Conservation (phyloP, 2,888 invertebrate species). For the Palloptera scutellata region DNA sequence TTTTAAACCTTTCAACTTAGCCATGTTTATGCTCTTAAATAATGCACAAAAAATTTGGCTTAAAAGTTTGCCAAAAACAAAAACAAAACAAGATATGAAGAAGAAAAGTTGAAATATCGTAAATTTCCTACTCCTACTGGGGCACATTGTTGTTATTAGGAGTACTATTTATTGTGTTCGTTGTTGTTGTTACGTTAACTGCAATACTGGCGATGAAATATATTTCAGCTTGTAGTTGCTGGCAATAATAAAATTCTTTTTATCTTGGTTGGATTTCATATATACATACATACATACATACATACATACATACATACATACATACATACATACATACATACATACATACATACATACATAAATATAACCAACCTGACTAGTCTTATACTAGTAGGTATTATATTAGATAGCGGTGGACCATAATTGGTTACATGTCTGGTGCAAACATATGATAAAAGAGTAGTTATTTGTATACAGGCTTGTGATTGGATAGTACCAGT, state of each 20-base stretch:
- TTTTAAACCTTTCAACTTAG: neutral
- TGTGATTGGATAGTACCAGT: too few relatives aligned
- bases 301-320: too few relatives aligned
- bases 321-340: too few relatives aligned
- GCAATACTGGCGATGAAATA: neutral
- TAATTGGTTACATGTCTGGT: too few relatives aligned
- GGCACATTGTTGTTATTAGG: neutral
- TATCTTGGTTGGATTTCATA: neutral
- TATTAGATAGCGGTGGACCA: too few relatives aligned
- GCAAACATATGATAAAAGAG: too few relatives aligned
- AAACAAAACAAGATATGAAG: too few relatives aligned
- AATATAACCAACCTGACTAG: too few relatives aligned
- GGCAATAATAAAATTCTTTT: neutral
- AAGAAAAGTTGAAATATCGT: neutral
- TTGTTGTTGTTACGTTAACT: neutral
- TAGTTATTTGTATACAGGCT: too few relatives aligned
- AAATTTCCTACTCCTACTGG: neutral
- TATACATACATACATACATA: too few relatives aligned
- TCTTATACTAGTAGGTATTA: too few relatives aligned
- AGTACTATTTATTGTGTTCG: neutral
- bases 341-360: too few relatives aligned
- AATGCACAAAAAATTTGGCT: neutral
- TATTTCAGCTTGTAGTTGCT: neutral
- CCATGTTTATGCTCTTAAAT: conserved; percentile 1
- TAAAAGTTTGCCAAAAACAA: neutral